Conservation (phyloP, 2,888 invertebrate species). For the Andrena flavipes region DNA sequence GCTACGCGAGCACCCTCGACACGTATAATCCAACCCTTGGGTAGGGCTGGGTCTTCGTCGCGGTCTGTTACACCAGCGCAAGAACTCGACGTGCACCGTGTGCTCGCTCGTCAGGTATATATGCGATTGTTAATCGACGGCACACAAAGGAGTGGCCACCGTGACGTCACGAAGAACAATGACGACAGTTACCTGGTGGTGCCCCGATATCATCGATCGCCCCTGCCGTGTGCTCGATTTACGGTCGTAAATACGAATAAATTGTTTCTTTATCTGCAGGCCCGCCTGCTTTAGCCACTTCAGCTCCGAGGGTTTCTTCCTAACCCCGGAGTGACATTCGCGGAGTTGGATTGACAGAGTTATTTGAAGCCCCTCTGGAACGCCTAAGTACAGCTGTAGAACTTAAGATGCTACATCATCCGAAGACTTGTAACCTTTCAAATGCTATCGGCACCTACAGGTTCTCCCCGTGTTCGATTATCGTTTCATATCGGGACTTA, state of each 20-base stretch:
- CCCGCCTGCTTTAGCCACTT: slow-evolving; percentile 11
- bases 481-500: no score
- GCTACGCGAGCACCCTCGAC: slow-evolving; percentile 61
- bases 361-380: no score
- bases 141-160: slow-evolving; percentile 73
- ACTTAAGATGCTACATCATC: no score
- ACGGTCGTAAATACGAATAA: slow-evolving; percentile 29
- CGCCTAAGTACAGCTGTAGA: no score
- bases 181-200: slow-evolving; percentile 42
- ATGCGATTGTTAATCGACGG: slow-evolving; percentile 71
- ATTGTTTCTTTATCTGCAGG: slow-evolving; percentile 40
- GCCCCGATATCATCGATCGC: slow-evolving; percentile 51
- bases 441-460: no score
- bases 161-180: slow-evolving; percentile 53
- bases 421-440: no score
- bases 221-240: slow-evolving; percentile 16
- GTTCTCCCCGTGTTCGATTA: no score
- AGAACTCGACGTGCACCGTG: slow-evolving; percentile 45
- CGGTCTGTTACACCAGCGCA: slow-evolving; percentile 45
- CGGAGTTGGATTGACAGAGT: no score
- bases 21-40: slow-evolving; percentile 56
- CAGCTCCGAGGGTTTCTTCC: neutral
- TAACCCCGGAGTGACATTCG: neutral
- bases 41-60: slow-evolving; percentile 51
- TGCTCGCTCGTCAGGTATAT: neutral